These are phyloP conservation scores for Blastomussa wellsi DNA, from an alignment of 92 coral and sea anemone genomes.

Conservation along the genomic window DNA sequence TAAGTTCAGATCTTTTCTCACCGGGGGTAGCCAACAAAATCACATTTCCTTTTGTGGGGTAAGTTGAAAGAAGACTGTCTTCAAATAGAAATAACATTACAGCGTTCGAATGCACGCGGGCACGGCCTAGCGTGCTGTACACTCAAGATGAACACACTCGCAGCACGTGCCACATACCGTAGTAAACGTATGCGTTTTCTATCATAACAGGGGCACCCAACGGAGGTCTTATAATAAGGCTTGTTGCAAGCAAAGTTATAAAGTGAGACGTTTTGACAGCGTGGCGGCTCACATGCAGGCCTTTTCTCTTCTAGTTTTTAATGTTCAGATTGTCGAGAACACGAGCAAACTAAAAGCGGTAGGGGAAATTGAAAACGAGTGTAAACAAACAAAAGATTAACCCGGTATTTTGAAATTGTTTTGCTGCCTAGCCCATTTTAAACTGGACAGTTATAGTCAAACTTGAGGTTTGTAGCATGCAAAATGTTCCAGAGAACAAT, in stretches of 20 bases:
- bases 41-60: constrained; percentile 38
- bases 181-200: too few species aligned
- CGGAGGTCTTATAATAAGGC: neutral
- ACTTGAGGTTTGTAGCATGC: neutral
- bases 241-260: neutral
- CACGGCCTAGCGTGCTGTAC: neutral
- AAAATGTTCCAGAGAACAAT: neutral
- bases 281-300: too few species aligned
- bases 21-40: constrained; percentile 36
- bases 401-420: neutral
- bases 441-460: neutral
- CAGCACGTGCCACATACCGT: neutral
- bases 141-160: neutral
- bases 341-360: too few species aligned
- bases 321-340: too few species aligned
- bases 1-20: constrained; percentile 47
- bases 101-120: constrained; percentile 2
- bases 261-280: neutral
- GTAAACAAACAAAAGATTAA: too few species aligned
- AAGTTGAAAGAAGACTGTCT: neutral
- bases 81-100: neutral
- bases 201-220: too few species aligned
- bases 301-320: too few species aligned
- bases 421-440: neutral
- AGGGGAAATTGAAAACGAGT: too few species aligned